A percentile compares a stretch with the other conserved stretches of the same genome.
phyloP scores from a whole-genome alignment of 1,140 invertebrate genomes.

The Drosophila orena region DNA sequence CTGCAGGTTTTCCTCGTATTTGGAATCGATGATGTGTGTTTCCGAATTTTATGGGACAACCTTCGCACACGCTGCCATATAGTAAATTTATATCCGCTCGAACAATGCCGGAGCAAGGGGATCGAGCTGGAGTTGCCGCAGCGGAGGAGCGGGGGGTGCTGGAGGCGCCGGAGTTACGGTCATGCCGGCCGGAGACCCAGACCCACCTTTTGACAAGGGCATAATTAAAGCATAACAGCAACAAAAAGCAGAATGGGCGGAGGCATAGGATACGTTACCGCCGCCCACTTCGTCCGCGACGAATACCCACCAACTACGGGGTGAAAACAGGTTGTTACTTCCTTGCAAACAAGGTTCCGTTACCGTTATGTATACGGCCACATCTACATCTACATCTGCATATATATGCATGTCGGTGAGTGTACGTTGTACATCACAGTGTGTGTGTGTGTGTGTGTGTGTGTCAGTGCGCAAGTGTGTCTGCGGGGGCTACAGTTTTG shows the following conservation, averaged over 20 bases:
- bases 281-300: conserved; percentile 24
- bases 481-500: conserved; percentile 24
- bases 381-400: conserved; percentile 47
- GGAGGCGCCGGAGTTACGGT: conserved; percentile 25
- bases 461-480: background rate
- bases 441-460: conserved; percentile 9
- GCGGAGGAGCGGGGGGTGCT: background rate
- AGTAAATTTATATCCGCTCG: conserved; percentile 44
- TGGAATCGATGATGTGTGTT: conserved; percentile 52
- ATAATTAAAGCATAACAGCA: conserved; percentile 80
- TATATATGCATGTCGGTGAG: conserved; percentile 40
- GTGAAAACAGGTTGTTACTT: conserved; percentile 82
- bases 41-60: conserved; percentile 49
- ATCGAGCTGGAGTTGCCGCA: no score
- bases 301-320: conserved; percentile 57
- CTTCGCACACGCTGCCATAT: conserved; percentile 18
- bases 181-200: conserved; percentile 26
- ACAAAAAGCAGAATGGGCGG: conserved; percentile 56
- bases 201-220: conserved; percentile 79
- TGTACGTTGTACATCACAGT: conserved; percentile 1
- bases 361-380: conserved; percentile 71
- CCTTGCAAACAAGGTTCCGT: conserved; percentile 82
- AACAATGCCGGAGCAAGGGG: conserved; percentile 37
- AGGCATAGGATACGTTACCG: conserved; percentile 8
- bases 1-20: conserved; percentile 45